Base-by-base conservation (phyloP, 2,888 invertebrate genomes). In the Dione juno region DNA sequence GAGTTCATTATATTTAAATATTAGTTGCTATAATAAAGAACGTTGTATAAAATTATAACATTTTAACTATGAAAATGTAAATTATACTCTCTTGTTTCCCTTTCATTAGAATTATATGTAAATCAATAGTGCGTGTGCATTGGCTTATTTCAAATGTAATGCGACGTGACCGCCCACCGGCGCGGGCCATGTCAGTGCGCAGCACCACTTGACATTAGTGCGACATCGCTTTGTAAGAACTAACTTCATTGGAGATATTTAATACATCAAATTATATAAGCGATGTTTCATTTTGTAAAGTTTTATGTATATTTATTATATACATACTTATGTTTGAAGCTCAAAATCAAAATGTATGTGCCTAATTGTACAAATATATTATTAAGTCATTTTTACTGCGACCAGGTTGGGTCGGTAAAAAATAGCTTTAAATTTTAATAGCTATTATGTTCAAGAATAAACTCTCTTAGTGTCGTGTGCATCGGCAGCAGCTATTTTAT, bases 41-140 rank as follows among this genome's bases (percentile, higher is more conserved):
- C 41, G 3, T 45, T 6, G 43, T 43, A 61, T 61, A 61, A 61
- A 57, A 61, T 61, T 28, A 43, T 61, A 61, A 61, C n/a, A 21
- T 61, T 61, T 61, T 61, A 61, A 11, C 43, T 61, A 48, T 67
- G 6, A 59, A 59, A 65, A 65, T 64, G 57, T 58, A 53, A 66
- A 66, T 53, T 58, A 35, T 10, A 53, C 11, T 64, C 19, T 53
- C 52, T 19, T 50, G 43, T 64, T 70, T 70, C 45, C 61, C 37
- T 64, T 64, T 70, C 41, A 67, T 70, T 70, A 64, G 58, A 43
- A 70, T 54, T 74, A 41, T 68, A 66, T 65, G 66, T 74, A 64
- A 73, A 66, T 73, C 73, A 69, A 69, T 75, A 71, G 69, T 69
- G 66, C 52, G 71, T 70, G 71, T 73, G 68, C 74, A 73, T 58